Conservation (phyloP, 2,113 vertebrate genomes). For the Onychostoma macrolepis region DNA sequence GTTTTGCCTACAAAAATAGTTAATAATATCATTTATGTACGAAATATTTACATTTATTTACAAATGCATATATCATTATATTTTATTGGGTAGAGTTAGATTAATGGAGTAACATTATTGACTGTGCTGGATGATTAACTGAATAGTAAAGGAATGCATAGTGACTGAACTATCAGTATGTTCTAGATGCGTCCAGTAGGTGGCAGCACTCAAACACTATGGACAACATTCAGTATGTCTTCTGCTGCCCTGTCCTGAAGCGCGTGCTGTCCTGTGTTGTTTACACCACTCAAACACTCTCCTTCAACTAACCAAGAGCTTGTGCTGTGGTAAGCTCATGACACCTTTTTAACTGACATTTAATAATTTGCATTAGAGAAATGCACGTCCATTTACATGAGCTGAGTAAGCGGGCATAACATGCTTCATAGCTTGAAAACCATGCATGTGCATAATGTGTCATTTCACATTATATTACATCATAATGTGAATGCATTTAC, state of each 20-base stretch:
- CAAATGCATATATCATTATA: background rate
- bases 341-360: background rate
- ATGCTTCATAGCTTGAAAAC: background rate
- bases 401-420: background rate
- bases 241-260: background rate
- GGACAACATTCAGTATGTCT: background rate
- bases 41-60: background rate
- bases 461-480: background rate
- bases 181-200: background rate
- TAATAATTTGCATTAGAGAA: background rate
- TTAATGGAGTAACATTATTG: too few species aligned
- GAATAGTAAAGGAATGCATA: background rate
- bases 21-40: background rate
- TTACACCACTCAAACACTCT: background rate
- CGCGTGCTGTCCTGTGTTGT: background rate
- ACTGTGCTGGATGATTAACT: too few species aligned
- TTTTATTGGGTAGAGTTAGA: background rate
- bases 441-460: background rate
- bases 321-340: background rate
- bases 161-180: background rate
- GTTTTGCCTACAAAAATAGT: background rate
- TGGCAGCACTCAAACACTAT: constrained; percentile 18
- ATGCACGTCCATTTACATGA: background rate
- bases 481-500: background rate
- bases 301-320: background rate